Conservation (phyloP, 2,888 invertebrate species). For the Polyploca ridens region DNA sequence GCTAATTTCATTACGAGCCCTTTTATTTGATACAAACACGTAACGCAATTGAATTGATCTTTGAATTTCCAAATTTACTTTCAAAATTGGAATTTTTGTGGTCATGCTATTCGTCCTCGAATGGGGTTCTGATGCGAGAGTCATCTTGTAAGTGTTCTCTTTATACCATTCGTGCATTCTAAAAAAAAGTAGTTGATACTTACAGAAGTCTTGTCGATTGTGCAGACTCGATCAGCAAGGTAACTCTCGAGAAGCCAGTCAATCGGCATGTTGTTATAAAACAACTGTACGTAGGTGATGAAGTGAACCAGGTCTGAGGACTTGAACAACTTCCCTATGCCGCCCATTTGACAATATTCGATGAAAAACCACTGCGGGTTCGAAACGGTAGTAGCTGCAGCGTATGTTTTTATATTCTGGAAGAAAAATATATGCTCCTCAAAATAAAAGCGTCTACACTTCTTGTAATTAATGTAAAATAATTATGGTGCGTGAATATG, state of each 20-base stretch:
- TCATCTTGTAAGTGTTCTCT: too few relatives aligned
- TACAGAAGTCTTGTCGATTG: conserved; percentile 89
- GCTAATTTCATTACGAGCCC: too few relatives aligned
- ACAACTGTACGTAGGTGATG: conserved; percentile 96
- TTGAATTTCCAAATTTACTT: too few relatives aligned
- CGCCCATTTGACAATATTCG: conserved; percentile 97
- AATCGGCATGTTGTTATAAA: conserved; percentile 97
- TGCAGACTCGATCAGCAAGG: conserved; percentile 95
- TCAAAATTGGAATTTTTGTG: too few relatives aligned
- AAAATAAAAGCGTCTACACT: too few relatives aligned
- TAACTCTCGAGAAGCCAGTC: conserved; percentile 98
- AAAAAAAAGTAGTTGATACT: conserved; percentile 53
- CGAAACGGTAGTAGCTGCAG: conserved; percentile 36
- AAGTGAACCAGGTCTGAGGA: conserved; percentile 93
- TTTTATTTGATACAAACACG: too few relatives aligned
- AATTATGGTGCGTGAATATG: not conserved
- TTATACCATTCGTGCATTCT: too few relatives aligned
- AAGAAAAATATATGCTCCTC: conserved; percentile 10
- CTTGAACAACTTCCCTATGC: conserved; percentile 97
- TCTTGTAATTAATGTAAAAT: not conserved
- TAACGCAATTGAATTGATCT: too few relatives aligned
- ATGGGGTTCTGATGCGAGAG: too few relatives aligned
- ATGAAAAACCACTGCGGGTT: conserved; percentile 94
- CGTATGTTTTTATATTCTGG: conserved; percentile 65
- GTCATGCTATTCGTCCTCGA: too few relatives aligned